Evolutionary conservation across 2,113 vertebrate genomes (phyloP).

Genomic region (Nerophis lumbriciformis): DNA sequence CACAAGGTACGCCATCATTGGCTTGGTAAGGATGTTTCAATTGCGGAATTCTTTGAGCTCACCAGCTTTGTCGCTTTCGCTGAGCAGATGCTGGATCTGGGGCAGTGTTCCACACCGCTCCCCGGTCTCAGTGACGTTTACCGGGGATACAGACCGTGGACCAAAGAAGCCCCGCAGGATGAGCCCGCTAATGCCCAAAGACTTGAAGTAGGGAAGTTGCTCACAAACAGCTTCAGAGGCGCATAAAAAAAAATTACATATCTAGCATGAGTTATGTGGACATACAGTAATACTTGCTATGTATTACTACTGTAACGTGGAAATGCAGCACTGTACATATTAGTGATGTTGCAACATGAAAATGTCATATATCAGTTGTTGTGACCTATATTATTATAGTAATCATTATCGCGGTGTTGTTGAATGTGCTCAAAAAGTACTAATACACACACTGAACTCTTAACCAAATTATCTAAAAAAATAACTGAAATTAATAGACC

Average conservation of each 20-base stretch:
- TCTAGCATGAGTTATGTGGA: background rate
- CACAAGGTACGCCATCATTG: no score
- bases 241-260: background rate
- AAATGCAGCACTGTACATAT: no score
- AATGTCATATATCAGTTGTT: no score
- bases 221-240: slow-evolving; percentile 49
- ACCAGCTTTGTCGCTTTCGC: slow-evolving; percentile 59
- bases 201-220: slow-evolving; percentile 60
- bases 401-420: no score
- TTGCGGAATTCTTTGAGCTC: background rate
- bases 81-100: slow-evolving; percentile 60
- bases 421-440: no score
- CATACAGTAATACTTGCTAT: no score
- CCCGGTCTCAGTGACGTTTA: slow-evolving; percentile 31
- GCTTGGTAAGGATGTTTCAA: background rate
- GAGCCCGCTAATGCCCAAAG: slow-evolving; percentile 58
- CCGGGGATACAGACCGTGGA: slow-evolving; percentile 17
- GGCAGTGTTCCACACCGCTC: slow-evolving; percentile 30
- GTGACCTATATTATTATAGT: no score
- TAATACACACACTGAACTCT: no score
- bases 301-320: no score
- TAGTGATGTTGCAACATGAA: no score
- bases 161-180: slow-evolving; percentile 62
- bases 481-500: no score
- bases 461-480: no score